A percentile compares a stretch with the other conserved stretches of the same genome.
These are phyloP conservation scores for Enoplosus armatus DNA, from an alignment of 2,797 vertebrate genomes.

Conservation along the genomic window DNA sequence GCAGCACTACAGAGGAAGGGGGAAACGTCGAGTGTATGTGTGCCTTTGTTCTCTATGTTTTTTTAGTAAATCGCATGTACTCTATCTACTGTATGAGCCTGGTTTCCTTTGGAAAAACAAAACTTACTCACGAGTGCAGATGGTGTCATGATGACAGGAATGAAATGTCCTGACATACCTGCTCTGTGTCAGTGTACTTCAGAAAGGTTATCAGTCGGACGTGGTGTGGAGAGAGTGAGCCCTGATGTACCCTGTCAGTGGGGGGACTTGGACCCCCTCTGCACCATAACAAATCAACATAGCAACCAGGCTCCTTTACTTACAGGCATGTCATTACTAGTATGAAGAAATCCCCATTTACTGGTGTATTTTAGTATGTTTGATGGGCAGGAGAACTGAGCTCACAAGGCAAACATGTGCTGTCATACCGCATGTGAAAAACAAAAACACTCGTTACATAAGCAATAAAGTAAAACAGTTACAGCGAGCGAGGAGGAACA, in stretches of 20 bases:
- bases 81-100: constrained; percentile 20
- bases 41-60: constrained; percentile 65
- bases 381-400: constrained; percentile 43
- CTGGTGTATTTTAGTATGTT: constrained; percentile 53
- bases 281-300: constrained; percentile 83
- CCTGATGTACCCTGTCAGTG: constrained; percentile 60
- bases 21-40: constrained; percentile 59
- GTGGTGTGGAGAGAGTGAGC: constrained; percentile 59
- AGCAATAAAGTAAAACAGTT: constrained; percentile 19
- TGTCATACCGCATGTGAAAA: constrained; percentile 25
- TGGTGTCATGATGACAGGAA: constrained; percentile 63
- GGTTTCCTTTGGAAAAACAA: constrained; percentile 60
- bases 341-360: constrained; percentile 59
- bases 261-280: constrained; percentile 58
- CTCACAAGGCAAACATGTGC: constrained; percentile 51
- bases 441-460: constrained; percentile 28
- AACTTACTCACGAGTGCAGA: constrained; percentile 41
- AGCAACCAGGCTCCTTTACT: constrained; percentile 79
- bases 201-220: constrained; percentile 73
- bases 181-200: constrained; percentile 63
- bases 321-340: constrained; percentile 62
- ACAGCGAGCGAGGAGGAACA: not conserved
- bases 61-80: constrained; percentile 12
- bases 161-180: constrained; percentile 53
- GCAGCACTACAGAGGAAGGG: constrained; percentile 57